A percentile compares a stretch with the other conserved stretches of the same genome.
Evolutionary conservation across 2,888 invertebrate genomes (phyloP).

Genomic region (Slavum lentiscoides): DNA sequence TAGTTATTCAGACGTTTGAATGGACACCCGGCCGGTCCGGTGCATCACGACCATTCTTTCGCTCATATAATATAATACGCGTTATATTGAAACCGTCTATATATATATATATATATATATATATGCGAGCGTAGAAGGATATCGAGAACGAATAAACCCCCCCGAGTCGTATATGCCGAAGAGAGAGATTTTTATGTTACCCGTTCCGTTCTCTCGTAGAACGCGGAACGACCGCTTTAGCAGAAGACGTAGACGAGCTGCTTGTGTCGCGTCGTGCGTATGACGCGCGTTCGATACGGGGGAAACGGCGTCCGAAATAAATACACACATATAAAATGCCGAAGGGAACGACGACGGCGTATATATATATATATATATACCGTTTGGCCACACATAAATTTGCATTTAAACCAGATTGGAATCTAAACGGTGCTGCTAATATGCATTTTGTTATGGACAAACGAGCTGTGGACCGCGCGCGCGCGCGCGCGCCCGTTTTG

Average conservation of each 20-base stretch:
- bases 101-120: neutral
- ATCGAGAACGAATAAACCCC: neutral
- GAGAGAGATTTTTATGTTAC: neutral
- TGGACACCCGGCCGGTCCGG: slow-evolving; percentile 41
- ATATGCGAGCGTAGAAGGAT: neutral
- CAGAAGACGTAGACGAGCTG: neutral
- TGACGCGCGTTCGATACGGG: slow-evolving; percentile 3
- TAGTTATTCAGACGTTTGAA: slow-evolving; percentile 54
- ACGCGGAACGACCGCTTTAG: no score
- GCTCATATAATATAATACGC: no score
- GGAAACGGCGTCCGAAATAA: neutral
- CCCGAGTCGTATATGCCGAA: no score
- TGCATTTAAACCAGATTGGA: slow-evolving; percentile 52
- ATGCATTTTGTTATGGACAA: slow-evolving; percentile 50
- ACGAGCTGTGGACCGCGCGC: neutral
- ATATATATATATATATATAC: no score
- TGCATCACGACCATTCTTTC: slow-evolving; percentile 6
- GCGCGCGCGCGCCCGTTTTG: neutral
- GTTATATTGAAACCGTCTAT: slow-evolving; percentile 1
- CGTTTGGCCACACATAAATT: slow-evolving; percentile 43
- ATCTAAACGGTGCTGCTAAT: slow-evolving; percentile 35
- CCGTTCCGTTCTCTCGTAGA: neutral
- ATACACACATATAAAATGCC: no score
- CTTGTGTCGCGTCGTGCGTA: neutral
- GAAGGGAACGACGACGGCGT: no score